These are phyloP conservation scores for Oxyteleia sp. DNA, from an alignment of 2,888 invertebrate species.

Conservation along the genomic window DNA sequence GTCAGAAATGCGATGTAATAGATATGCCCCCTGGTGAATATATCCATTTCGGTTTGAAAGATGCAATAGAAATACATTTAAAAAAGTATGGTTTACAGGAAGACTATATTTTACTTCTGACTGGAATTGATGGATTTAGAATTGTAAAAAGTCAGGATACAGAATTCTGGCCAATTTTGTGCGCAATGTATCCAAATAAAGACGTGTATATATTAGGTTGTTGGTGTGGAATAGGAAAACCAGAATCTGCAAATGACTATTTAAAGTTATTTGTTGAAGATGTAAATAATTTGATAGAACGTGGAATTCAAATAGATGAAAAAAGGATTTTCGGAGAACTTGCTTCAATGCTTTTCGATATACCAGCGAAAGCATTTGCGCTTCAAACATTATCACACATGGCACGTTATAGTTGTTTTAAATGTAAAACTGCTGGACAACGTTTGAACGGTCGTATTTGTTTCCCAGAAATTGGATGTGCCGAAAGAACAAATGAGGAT, in stretches of 20 bases:
- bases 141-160: conserved; percentile 40
- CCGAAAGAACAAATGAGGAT: conserved; percentile 28
- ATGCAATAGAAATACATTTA: background rate
- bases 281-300: background rate
- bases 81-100: background rate
- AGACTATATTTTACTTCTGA: conserved; percentile 6
- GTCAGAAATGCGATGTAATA: background rate
- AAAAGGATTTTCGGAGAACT: conserved; percentile 32
- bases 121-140: conserved; percentile 53
- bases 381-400: conserved; percentile 25
- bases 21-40: conserved; percentile 23
- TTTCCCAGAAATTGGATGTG: conserved; percentile 41
- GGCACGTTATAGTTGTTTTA: conserved; percentile 50
- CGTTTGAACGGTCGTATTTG: conserved; percentile 20
- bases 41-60: conserved; percentile 10
- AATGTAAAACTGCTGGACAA: conserved; percentile 48
- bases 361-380: conserved; percentile 52
- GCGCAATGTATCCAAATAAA: conserved; percentile 19
- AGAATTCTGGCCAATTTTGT: conserved; percentile 60
- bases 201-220: conserved; percentile 32
- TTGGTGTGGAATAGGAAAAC: conserved; percentile 24
- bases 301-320: conserved; percentile 26
- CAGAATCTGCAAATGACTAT: conserved; percentile 12
- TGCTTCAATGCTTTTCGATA: conserved; percentile 47
- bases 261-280: conserved; percentile 27